Conservation (phyloP, 2,797 vertebrate species). For the Florisuga fusca region DNA sequence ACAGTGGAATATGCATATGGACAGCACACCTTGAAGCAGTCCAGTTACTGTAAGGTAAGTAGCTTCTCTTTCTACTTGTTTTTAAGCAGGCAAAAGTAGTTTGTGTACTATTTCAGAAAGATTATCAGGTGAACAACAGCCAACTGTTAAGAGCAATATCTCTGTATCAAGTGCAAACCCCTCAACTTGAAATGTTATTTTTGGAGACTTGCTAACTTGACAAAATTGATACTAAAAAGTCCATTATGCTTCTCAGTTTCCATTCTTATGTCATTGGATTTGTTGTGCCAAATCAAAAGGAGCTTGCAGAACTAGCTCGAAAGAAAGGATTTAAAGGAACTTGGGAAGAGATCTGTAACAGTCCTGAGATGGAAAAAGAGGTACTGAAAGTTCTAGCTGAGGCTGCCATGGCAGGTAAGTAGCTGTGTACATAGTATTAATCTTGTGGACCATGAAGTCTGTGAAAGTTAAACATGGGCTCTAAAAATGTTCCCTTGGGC, state of each 20-base stretch:
- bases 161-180: not conserved
- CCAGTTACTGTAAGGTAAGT: slow-evolving; percentile 61
- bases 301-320: slow-evolving; percentile 86
- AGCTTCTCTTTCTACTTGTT: slow-evolving; percentile 41
- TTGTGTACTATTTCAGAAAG: not conserved
- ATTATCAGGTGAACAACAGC: slow-evolving; percentile 54
- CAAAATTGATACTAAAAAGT: slow-evolving; percentile 43
- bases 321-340: slow-evolving; percentile 84
- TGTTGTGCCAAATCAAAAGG: slow-evolving; percentile 97
- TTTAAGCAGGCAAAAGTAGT: not conserved
- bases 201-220: not conserved
- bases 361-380: slow-evolving; percentile 88
- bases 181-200: not conserved
- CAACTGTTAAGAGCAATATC: slow-evolving; percentile 27
- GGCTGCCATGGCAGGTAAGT: slow-evolving; percentile 86
- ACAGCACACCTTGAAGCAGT: slow-evolving; percentile 65
- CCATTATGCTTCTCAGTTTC: slow-evolving; percentile 80
- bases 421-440: not conserved
- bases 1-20: slow-evolving; percentile 67
- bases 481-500: not conserved
- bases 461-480: not conserved
- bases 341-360: slow-evolving; percentile 90
- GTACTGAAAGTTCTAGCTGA: slow-evolving; percentile 89
- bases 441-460: not conserved
- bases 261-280: slow-evolving; percentile 95